phyloP scores from a whole-genome alignment of 1,140 invertebrate species.

The Platyura marginata region DNA sequence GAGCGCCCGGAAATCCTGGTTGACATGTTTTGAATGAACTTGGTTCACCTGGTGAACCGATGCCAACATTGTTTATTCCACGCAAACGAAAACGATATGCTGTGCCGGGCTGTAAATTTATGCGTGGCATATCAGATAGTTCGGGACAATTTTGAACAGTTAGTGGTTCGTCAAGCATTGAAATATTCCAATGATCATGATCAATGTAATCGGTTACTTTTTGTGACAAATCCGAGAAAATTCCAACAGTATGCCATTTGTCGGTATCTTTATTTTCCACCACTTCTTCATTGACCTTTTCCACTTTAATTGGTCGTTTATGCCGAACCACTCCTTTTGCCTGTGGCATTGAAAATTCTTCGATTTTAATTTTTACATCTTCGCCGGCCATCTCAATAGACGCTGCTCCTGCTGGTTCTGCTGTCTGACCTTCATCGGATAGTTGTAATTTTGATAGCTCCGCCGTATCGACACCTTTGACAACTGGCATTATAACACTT shows the following conservation, averaged over 20 bases:
- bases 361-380: not conserved
- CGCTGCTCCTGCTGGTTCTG: not conserved
- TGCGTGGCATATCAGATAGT: constrained; percentile 34
- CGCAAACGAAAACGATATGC: constrained; percentile 95
- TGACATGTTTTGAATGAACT: constrained; percentile 82
- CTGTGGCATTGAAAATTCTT: no score
- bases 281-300: no score
- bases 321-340: not conserved
- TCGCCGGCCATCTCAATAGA: not conserved
- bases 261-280: constrained; percentile 35
- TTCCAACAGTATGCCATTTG: constrained; percentile 70
- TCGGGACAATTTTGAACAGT: constrained; percentile 38
- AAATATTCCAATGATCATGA: constrained; percentile 17
- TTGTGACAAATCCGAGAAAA: constrained; percentile 45
- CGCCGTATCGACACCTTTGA: no score
- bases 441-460: constrained; percentile 9
- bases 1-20: constrained; percentile 92
- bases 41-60: constrained; percentile 88
- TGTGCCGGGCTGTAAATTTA: constrained; percentile 77
- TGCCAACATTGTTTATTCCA: constrained; percentile 88
- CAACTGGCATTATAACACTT: no score
- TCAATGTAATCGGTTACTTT: constrained; percentile 49
- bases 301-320: not conserved
- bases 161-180: constrained; percentile 16
- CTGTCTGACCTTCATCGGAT: not conserved